These are phyloP conservation scores for Sceliomorpha sp. DNA, from an alignment of 2,888 invertebrate species.

Conservation along the genomic window DNA sequence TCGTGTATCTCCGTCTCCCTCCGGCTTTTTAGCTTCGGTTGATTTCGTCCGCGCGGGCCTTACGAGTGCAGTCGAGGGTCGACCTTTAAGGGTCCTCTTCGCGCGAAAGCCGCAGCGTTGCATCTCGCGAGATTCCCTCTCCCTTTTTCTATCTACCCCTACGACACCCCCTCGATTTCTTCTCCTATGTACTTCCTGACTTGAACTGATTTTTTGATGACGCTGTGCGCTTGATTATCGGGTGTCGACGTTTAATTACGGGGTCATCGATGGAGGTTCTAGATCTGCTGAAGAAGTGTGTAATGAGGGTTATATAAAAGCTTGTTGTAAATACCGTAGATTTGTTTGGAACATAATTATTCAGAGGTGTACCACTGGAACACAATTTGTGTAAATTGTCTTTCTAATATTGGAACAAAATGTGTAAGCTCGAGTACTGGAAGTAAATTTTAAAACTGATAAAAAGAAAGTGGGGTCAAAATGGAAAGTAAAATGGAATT, in stretches of 20 bases:
- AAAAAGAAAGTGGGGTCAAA: too few relatives aligned
- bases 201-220: slow-evolving; percentile 70
- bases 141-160: slow-evolving; percentile 16
- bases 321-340: too few relatives aligned
- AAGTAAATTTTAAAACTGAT: too few relatives aligned
- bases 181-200: slow-evolving; percentile 20
- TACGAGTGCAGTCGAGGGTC: slow-evolving; percentile 64
- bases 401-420: too few relatives aligned
- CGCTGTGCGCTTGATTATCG: slow-evolving; percentile 60
- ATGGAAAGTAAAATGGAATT: too few relatives aligned
- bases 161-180: slow-evolving; percentile 16
- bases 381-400: too few relatives aligned
- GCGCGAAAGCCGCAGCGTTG: slow-evolving; percentile 55
- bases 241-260: slow-evolving; percentile 3
- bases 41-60: slow-evolving; percentile 41
- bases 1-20: slow-evolving; percentile 9
- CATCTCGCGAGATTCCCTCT: slow-evolving; percentile 43
- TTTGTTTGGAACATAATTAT: too few relatives aligned
- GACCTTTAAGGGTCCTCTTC: slow-evolving; percentile 65
- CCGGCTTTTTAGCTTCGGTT: too few relatives aligned
- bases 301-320: too few relatives aligned
- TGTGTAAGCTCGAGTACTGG: too few relatives aligned
- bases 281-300: too few relatives aligned
- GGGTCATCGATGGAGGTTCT: slow-evolving; percentile 34
- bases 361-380: too few relatives aligned